A percentile compares a stretch with the other conserved stretches of the same genome.
phyloP scores from a whole-genome alignment of 2,113 vertebrate species.

The Agapornis roseicollis region DNA sequence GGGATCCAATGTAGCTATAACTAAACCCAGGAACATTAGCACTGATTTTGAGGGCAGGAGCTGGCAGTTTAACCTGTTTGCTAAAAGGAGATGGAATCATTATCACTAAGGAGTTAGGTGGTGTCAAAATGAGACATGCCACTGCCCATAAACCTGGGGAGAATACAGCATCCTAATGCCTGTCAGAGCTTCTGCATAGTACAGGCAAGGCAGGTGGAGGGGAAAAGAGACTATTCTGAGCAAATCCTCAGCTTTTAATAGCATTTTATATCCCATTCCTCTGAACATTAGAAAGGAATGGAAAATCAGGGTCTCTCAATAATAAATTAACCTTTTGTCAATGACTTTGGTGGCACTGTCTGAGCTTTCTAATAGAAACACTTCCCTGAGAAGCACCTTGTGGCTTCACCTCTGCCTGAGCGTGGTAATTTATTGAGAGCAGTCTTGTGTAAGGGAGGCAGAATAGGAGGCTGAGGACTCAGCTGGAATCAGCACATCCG shows the following conservation, averaged over 20 bases:
- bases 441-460: not conserved
- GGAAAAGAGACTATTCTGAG: not conserved
- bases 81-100: not conserved
- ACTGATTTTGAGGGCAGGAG: not conserved
- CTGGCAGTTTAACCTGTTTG: not conserved
- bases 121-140: not conserved
- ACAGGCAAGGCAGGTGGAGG: not conserved
- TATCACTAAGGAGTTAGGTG: not conserved
- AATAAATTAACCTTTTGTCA: conserved; percentile 62
- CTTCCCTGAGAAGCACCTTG: conserved; percentile 10
- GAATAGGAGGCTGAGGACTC: conserved; percentile 43
- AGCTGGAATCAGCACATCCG: conserved; percentile 41
- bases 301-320: conserved; percentile 2
- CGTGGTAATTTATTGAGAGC: conserved; percentile 34
- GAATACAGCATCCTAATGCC: not conserved
- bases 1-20: not conserved
- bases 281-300: not conserved
- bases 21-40: not conserved
- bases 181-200: not conserved
- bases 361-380: conserved; percentile 49
- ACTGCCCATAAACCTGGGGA: not conserved
- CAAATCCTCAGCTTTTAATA: conserved; percentile 32
- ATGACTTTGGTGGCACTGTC: conserved; percentile 7
- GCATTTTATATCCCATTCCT: not conserved
- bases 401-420: conserved; percentile 40